Conservation (phyloP, 2,797 vertebrate species). For the Carapus acus region DNA sequence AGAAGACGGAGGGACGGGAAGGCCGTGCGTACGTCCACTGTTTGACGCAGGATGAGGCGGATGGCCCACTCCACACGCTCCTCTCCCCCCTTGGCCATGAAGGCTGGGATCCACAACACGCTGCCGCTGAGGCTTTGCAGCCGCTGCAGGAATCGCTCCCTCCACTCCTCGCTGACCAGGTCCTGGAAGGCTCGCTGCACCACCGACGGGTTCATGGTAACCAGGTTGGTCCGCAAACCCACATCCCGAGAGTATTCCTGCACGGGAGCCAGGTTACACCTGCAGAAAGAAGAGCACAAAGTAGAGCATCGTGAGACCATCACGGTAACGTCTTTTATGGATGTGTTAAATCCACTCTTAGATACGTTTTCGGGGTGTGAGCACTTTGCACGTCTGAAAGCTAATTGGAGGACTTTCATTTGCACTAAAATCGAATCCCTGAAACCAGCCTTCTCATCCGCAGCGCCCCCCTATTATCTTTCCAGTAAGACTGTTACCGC, state of each 20-base stretch:
- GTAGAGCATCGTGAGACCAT: too few species aligned
- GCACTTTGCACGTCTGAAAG: too few species aligned
- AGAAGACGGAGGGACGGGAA: conserved; percentile 93
- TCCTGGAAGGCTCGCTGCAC: conserved; percentile 94
- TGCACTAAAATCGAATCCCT: too few species aligned
- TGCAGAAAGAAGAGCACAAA: conserved; percentile 40
- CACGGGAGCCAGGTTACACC: conserved; percentile 96
- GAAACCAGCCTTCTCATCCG: too few species aligned
- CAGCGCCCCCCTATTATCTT: too few species aligned
- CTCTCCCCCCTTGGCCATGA: conserved; percentile 96
- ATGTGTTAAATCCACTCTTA: too few species aligned
- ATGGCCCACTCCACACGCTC: conserved; percentile 92
- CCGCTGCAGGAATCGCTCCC: conserved; percentile 82
- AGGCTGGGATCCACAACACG: conserved; percentile 96
- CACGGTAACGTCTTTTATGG: too few species aligned
- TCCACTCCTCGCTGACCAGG: conserved; percentile 84
- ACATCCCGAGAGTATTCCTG: conserved; percentile 85
- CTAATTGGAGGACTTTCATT: too few species aligned
- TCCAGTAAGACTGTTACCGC: too few species aligned
- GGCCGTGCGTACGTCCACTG: conserved; percentile 83
- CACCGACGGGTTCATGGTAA: conserved; percentile 98
- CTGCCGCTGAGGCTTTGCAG: conserved; percentile 84
- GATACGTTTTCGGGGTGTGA: too few species aligned
- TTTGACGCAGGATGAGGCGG: conserved; percentile 85
- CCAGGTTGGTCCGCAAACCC: conserved; percentile 83